These are phyloP conservation scores for Meliscaeva auricollis DNA, from an alignment of 2,888 invertebrate species.

Conservation along the genomic window DNA sequence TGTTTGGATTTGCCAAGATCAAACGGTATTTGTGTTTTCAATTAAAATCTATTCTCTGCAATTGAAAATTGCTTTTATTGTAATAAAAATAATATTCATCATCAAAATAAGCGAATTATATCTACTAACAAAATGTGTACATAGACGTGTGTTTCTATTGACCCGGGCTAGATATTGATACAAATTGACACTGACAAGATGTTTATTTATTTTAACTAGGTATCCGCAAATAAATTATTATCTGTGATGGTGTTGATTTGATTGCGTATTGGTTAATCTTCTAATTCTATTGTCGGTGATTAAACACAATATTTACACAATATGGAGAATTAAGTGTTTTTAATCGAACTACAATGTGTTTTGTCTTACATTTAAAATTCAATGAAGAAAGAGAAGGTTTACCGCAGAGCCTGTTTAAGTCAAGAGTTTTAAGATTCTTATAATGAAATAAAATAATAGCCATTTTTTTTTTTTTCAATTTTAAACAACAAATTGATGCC, in stretches of 20 bases:
- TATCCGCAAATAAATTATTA: slow-evolving; percentile 16
- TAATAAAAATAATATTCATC: slow-evolving; percentile 16
- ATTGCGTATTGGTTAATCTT: not conserved
- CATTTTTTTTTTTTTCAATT: no score
- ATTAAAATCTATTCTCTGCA: slow-evolving; percentile 28
- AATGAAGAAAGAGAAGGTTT: no score
- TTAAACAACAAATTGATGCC: no score
- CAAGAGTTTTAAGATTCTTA: no score
- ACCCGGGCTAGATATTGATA: slow-evolving; percentile 1
- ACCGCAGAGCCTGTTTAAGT: no score
- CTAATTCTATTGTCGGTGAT: not conserved
- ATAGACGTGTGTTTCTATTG: slow-evolving; percentile 1
- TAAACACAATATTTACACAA: no score
- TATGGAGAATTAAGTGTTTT: not conserved
- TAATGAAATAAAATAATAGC: no score
- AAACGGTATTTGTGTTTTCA: slow-evolving; percentile 23
- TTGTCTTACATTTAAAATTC: not conserved
- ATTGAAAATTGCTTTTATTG: slow-evolving; percentile 20
- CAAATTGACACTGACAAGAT: slow-evolving; percentile 31
- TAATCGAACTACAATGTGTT: not conserved
- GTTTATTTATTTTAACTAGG: slow-evolving; percentile 35
- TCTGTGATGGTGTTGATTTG: slow-evolving; percentile 13
- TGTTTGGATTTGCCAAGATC: slow-evolving; percentile 25
- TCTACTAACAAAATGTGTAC: not conserved
- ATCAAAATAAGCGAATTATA: slow-evolving; percentile 22